A percentile compares a stretch with the other conserved stretches of the same genome.
These are phyloP conservation scores for Neotoma lepida DNA, from an alignment of 2,113 vertebrate genomes.

Conservation along the genomic window DNA sequence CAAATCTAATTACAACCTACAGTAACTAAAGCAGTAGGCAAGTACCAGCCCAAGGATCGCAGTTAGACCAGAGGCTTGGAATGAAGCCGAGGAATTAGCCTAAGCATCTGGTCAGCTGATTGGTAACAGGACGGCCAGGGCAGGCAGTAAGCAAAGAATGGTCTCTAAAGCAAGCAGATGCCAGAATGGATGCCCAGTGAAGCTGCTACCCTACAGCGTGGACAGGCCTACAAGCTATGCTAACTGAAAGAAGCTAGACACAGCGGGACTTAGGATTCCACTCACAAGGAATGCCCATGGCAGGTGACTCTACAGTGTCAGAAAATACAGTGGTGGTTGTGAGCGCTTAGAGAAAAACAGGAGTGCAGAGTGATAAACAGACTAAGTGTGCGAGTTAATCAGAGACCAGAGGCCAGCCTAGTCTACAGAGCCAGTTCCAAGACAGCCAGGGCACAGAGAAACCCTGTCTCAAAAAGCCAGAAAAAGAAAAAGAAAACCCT, in stretches of 20 bases:
- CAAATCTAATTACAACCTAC: not conserved
- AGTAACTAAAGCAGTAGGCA: not conserved
- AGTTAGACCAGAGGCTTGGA: not conserved
- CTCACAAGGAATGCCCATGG: not conserved
- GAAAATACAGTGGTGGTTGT: not conserved
- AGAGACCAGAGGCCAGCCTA: not conserved
- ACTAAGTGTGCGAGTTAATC: not conserved
- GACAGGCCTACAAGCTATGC: not conserved
- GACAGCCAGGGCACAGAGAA: not conserved
- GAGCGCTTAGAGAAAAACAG: not conserved
- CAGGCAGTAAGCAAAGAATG: not conserved
- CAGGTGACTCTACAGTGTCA: not conserved
- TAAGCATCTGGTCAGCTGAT: not conserved
- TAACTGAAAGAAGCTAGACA: not conserved
- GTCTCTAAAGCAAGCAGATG: not conserved
- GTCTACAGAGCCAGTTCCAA: not conserved
- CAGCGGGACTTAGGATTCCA: not conserved
- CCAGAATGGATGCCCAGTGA: not conserved
- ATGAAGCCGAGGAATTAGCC: not conserved
- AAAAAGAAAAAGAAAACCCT: not conserved
- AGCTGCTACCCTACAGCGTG: not conserved
- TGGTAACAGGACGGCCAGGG: not conserved
- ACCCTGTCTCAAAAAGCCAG: not conserved
- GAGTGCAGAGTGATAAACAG: not conserved
- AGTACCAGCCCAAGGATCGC: not conserved